Base-by-base conservation (phyloP, 2,113 vertebrate genomes). In the Suricata suricatta region DNA sequence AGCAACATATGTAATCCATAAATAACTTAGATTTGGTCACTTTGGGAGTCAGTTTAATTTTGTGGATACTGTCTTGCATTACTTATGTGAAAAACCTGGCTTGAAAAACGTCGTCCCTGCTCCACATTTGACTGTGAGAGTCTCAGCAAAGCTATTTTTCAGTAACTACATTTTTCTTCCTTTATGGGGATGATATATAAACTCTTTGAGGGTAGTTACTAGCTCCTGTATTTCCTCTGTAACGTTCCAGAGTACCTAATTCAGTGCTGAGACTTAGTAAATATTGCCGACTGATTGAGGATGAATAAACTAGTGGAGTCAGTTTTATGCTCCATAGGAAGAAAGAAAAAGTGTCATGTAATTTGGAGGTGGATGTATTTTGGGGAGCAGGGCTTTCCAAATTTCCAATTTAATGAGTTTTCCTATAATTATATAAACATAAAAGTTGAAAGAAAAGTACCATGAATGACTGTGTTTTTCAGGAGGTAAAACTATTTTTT, bases 401-500 rank as follows among this genome's bases (percentile, higher is more conserved):
- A 54, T 94, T 94, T 92, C 11, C 27, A 89, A 21, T 84, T 93
- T 87, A 89, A 54, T 87, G 13, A 71, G 33, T 89, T 94, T 86
- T 84, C 9, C 31, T 96, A 19, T 5, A 72, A 4, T 60, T 93
- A 80, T 90, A 90, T 72, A 85, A 66, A 91, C 38, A 47, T 88
- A 90, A 88, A 91, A 85, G 47, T 69, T 71, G 68, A 88, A 97
- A 82, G 35, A 88, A 66, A 4, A 77, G 31, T 87, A 88, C 14
- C 52, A 33, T 41, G 35, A 92, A 71, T 31, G 83, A 52, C 16
- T 66, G 14, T 57, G 14, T 90, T 94, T 50, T 57, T 95, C 7
- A 71, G 54, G 29, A 80, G 19, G 38, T 80, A 23, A 29, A 88
- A 17, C n/a, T 19, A 29, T 41, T 79, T 92, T 86, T 83, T 31